A percentile compares a stretch with the other conserved stretches of the same genome.
Evolutionary conservation across 23 tunicate species (phyloP).

Genomic region (Ciona savignyi): DNA sequence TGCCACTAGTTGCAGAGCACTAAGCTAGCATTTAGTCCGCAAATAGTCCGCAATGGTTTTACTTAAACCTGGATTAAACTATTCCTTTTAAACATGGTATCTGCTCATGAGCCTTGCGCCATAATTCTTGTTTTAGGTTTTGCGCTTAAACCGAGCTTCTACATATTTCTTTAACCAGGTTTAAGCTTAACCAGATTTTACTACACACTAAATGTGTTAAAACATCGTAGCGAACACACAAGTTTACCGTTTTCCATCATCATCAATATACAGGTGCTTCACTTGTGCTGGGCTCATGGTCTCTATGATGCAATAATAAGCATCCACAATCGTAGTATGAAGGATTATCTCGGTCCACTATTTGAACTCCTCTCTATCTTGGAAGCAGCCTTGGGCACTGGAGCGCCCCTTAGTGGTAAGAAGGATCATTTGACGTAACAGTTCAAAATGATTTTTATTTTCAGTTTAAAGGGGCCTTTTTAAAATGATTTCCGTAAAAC

Average conservation of each 20-base stretch:
- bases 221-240: no score
- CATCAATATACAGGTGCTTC: constrained; percentile 47
- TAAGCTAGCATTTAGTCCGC: no score
- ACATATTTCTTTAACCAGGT: background rate
- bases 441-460: no score
- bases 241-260: background rate
- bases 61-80: no score
- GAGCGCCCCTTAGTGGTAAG: constrained; percentile 55
- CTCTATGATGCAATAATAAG: constrained; percentile 87
- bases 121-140: no score
- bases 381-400: constrained; percentile 39
- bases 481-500: no score
- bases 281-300: constrained; percentile 83
- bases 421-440: no score
- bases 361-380: constrained; percentile 50
- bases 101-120: no score
- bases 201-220: background rate
- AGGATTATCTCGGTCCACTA: constrained; percentile 70
- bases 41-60: no score
- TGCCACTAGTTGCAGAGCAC: no score
- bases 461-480: no score
- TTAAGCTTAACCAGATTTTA: background rate
- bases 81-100: no score
- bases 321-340: constrained; percentile 81
- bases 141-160: background rate